Evolutionary conservation across 2,888 invertebrate genomes (phyloP).

Genomic region (Chymomyza amoena): DNA sequence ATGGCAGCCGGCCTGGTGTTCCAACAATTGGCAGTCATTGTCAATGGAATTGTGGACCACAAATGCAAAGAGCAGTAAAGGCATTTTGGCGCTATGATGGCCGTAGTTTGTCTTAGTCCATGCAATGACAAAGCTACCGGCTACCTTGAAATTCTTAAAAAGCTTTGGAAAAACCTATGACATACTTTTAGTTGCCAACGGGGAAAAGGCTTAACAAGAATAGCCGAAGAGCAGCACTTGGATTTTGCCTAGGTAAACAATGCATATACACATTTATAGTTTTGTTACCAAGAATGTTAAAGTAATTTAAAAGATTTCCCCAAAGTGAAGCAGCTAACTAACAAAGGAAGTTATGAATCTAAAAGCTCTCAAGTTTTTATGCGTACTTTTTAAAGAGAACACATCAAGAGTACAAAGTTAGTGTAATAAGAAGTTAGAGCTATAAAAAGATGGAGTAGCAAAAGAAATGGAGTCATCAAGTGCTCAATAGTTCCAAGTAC

Average conservation of each 20-base stretch:
- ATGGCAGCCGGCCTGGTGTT: not conserved
- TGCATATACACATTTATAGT: not conserved
- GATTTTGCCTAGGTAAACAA: slow-evolving; percentile 25
- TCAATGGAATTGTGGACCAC: slow-evolving; percentile 37
- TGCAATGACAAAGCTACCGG: not conserved
- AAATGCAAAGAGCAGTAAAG: not conserved
- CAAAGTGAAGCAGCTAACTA: slow-evolving; percentile 29
- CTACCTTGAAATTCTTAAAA: not conserved
- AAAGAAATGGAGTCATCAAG: no score
- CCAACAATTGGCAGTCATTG: slow-evolving; percentile 55
- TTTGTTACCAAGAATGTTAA: slow-evolving; percentile 32
- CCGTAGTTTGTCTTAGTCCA: not conserved
- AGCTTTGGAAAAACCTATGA: not conserved
- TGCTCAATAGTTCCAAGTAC: no score
- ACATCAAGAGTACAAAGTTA: no score
- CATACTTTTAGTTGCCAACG: not conserved
- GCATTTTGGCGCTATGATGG: not conserved
- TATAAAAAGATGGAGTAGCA: no score
- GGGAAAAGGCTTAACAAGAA: not conserved
- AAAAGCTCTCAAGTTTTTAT: slow-evolving; percentile 17
- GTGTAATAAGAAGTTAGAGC: no score
- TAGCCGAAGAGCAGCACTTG: slow-evolving; percentile 38
- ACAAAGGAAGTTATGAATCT: slow-evolving; percentile 21
- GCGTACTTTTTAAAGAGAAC: not conserved
- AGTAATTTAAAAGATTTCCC: slow-evolving; percentile 45